Evolutionary conservation across 2,888 invertebrate genomes (phyloP).

Genomic region (Punctoribates punctum): DNA sequence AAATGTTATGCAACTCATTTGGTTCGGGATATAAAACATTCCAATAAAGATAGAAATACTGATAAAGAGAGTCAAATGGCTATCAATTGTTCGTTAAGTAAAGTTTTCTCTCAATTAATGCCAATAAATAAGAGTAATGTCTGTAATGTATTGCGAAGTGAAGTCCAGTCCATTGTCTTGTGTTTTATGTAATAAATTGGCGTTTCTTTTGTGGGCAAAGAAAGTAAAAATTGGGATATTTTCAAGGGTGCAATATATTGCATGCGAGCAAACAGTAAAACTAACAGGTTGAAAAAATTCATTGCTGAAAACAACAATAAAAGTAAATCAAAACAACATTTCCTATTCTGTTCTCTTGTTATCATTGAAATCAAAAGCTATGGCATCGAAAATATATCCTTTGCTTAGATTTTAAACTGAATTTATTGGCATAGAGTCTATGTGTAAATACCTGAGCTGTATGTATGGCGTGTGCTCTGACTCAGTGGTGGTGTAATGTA

Average conservation of each 20-base stretch:
- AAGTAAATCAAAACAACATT: background rate
- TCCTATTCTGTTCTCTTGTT: background rate
- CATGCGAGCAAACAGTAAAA: background rate
- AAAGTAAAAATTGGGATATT: slow-evolving; percentile 12
- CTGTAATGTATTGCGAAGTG: too few relatives aligned
- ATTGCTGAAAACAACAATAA: background rate
- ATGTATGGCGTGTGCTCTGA: background rate
- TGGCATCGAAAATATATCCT: background rate
- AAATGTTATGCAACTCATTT: too few relatives aligned
- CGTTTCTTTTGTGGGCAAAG: background rate
- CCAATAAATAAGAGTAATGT: too few relatives aligned
- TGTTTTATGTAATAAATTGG: background rate
- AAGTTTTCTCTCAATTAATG: too few relatives aligned
- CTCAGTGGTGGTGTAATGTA: background rate
- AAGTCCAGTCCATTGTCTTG: background rate
- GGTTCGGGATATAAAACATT: too few relatives aligned
- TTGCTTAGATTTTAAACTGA: background rate
- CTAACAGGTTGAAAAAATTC: background rate
- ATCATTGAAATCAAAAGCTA: background rate
- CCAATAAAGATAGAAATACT: too few relatives aligned
- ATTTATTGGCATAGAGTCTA: background rate
- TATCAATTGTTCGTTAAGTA: too few relatives aligned
- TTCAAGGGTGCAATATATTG: slow-evolving; percentile 29
- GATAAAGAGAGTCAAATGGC: too few relatives aligned
- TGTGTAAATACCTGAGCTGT: background rate